A percentile compares a stretch with the other conserved stretches of the same genome.
Evolutionary conservation across 2,797 vertebrate genomes (phyloP).

Genomic region (Dallia pectoralis): DNA sequence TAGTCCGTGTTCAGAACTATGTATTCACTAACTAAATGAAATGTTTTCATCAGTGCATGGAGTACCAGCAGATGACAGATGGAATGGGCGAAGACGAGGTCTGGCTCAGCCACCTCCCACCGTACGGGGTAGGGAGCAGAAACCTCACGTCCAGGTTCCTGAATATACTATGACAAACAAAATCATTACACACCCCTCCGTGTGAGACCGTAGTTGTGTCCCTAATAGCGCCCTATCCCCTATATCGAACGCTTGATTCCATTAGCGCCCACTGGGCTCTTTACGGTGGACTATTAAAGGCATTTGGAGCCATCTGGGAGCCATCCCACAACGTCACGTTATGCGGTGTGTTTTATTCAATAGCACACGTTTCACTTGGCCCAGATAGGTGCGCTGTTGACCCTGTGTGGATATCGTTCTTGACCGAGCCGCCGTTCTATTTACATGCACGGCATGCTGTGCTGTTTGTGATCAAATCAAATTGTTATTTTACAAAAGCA

Average conservation of each 20-base stretch:
- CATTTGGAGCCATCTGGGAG: background rate
- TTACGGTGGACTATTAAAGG: background rate
- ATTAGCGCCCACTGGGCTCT: background rate
- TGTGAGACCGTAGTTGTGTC: background rate
- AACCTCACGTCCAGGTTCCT: conserved; percentile 57
- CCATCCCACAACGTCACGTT: conserved; percentile 43
- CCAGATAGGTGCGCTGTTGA: background rate
- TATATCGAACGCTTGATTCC: background rate
- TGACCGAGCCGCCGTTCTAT: background rate
- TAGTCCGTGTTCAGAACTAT: conserved; percentile 24
- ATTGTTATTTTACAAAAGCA: background rate
- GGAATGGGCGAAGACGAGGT: conserved; percentile 68
- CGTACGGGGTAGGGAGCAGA: conserved; percentile 55
- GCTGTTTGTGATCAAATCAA: background rate
- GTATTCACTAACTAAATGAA: background rate
- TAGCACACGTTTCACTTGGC: background rate
- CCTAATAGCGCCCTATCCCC: background rate
- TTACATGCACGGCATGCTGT: background rate
- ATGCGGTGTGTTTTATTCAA: conserved; percentile 18
- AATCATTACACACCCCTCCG: conserved; percentile 23
- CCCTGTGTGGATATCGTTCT: background rate
- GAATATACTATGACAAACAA: conserved; percentile 58
- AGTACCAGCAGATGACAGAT: conserved; percentile 58
- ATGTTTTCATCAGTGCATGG: conserved; percentile 24
- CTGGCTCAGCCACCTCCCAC: conserved; percentile 71